A percentile compares a stretch with the other conserved stretches of the same genome.
These are phyloP conservation scores for Metopia argyrocephala DNA, from an alignment of 2,888 invertebrate species.

Conservation along the genomic window DNA sequence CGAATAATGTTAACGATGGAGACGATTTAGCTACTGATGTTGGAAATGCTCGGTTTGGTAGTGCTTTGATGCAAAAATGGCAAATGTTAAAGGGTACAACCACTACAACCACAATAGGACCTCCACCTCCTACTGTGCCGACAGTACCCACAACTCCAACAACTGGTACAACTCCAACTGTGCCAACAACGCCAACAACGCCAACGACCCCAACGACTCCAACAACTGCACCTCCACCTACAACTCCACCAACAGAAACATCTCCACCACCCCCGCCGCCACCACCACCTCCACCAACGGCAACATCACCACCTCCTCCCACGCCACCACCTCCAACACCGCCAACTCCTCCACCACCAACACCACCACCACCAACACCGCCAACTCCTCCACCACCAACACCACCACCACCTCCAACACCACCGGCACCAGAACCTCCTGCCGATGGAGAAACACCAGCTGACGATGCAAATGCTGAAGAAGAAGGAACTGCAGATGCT, in stretches of 20 bases:
- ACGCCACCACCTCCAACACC: not conserved
- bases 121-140: not conserved
- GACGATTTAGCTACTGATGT: not conserved
- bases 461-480: slow-evolving; percentile 11
- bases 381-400: not conserved
- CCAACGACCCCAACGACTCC: not conserved
- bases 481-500: not conserved
- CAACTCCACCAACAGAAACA: not conserved
- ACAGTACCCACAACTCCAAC: slow-evolving; percentile 1
- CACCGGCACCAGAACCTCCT: not conserved
- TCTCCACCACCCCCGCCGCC: not conserved
- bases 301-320: not conserved
- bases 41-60: not conserved
- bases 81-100: not conserved
- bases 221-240: not conserved
- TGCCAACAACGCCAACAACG: not conserved
- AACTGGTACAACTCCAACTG: not conserved
- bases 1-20: slow-evolving; percentile 10
- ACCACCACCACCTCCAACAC: not conserved
- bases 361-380: not conserved
- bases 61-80: not conserved
- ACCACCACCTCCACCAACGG: not conserved
- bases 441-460: not conserved
- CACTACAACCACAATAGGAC: not conserved
- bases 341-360: not conserved